These are phyloP conservation scores for Bujurquina vittata DNA, from an alignment of 2,113 vertebrate genomes.

Conservation along the genomic window DNA sequence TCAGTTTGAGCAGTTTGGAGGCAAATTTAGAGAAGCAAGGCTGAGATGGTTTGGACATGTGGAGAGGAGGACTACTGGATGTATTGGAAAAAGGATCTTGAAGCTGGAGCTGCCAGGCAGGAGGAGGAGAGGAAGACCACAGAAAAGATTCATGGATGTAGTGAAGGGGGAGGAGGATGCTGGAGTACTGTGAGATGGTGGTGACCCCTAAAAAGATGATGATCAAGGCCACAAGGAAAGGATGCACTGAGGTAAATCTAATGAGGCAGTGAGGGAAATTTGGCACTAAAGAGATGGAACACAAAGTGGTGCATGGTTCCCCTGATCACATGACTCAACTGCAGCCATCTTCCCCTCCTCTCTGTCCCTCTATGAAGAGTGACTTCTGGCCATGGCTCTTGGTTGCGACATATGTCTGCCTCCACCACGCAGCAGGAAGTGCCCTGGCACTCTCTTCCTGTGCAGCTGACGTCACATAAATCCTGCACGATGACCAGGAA, in stretches of 20 bases:
- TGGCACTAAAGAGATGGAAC: not conserved
- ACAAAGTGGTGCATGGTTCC: not conserved
- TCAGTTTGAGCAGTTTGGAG: not conserved
- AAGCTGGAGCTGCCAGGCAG: not conserved
- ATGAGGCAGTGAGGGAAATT: not conserved
- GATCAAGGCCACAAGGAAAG: not conserved
- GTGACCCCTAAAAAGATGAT: no score
- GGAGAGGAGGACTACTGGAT: no score
- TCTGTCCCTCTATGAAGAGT: constrained; percentile 7
- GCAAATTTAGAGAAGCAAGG: rapidly evolving
- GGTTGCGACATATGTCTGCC: constrained; percentile 70
- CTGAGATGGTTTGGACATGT: not conserved
- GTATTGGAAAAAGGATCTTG: no score
- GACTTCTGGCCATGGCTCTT: constrained; percentile 57
- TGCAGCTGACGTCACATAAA: constrained; percentile 61
- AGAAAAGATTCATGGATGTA: not conserved
- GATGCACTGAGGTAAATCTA: not conserved
- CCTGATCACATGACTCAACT: constrained; percentile 7
- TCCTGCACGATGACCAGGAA: constrained; percentile 46
- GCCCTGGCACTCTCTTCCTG: constrained; percentile 51
- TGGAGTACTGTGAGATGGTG: not conserved
- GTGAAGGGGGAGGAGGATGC: not conserved
- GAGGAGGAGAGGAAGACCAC: not conserved
- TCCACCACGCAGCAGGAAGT: constrained; percentile 65
- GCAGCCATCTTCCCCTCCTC: not conserved